These are phyloP conservation scores for Heliconius eleuchia DNA, from an alignment of 1,140 invertebrate species.

Conservation along the genomic window DNA sequence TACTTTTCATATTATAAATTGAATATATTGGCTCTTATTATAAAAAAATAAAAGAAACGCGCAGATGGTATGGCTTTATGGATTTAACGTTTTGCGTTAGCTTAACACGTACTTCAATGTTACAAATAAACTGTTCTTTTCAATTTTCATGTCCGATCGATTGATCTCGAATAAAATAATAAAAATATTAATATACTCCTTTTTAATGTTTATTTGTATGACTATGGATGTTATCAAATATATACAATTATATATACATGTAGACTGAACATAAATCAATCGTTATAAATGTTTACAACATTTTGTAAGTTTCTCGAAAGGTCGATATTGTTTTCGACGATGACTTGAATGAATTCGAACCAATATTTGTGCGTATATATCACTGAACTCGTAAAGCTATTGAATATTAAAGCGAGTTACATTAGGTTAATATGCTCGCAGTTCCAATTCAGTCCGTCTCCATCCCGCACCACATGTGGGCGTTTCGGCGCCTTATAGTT, in stretches of 20 bases:
- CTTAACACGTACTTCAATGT: too few relatives aligned
- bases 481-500: constrained; percentile 21
- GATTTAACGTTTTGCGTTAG: too few relatives aligned
- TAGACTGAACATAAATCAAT: neutral
- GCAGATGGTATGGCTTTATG: neutral
- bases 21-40: neutral
- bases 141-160: too few relatives aligned
- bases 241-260: too few relatives aligned
- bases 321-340: constrained; percentile 15
- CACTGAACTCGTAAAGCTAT: constrained; percentile 18
- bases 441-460: constrained; percentile 28
- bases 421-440: constrained; percentile 16
- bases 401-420: constrained; percentile 24
- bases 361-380: constrained; percentile 21
- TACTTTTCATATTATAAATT: neutral
- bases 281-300: neutral
- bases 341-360: constrained; percentile 13
- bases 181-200: too few relatives aligned
- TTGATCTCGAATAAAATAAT: too few relatives aligned
- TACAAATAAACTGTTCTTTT: too few relatives aligned
- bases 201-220: too few relatives aligned
- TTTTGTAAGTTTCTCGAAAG: neutral
- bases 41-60: neutral
- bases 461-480: constrained; percentile 19
- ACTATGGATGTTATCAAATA: too few relatives aligned